These are phyloP conservation scores for Tragopan temminckii DNA, from an alignment of 2,797 vertebrate species.

Conservation along the genomic window DNA sequence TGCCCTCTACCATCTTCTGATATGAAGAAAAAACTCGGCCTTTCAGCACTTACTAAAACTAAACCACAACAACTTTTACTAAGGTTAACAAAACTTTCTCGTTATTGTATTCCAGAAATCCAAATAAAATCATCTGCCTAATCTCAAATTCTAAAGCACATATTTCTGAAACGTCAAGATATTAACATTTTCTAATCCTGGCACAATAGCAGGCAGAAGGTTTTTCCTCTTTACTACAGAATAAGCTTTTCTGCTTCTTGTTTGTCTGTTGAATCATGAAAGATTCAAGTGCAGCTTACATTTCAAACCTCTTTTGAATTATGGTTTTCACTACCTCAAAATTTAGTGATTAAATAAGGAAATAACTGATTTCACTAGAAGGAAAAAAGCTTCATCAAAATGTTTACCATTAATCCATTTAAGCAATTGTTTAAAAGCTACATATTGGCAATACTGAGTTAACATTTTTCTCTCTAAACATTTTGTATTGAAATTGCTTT, in stretches of 20 bases:
- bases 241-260: neutral
- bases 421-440: neutral
- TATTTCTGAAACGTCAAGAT: neutral
- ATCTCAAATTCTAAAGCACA: neutral
- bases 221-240: neutral
- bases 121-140: neutral
- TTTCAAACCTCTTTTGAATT: neutral
- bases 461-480: neutral
- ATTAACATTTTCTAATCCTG: neutral
- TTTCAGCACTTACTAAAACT: neutral
- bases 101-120: neutral
- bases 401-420: neutral
- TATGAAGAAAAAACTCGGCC: neutral
- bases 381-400: neutral
- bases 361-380: neutral
- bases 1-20: neutral
- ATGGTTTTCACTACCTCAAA: neutral
- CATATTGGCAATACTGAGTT: neutral
- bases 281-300: neutral
- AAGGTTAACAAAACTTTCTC: neutral
- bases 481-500: neutral
- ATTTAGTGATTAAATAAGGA: constrained; percentile 1
- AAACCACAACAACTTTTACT: neutral
- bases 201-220: neutral
- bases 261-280: neutral